phyloP scores from a whole-genome alignment of 2,888 invertebrate species.

The Lasioglossum marginatum region DNA sequence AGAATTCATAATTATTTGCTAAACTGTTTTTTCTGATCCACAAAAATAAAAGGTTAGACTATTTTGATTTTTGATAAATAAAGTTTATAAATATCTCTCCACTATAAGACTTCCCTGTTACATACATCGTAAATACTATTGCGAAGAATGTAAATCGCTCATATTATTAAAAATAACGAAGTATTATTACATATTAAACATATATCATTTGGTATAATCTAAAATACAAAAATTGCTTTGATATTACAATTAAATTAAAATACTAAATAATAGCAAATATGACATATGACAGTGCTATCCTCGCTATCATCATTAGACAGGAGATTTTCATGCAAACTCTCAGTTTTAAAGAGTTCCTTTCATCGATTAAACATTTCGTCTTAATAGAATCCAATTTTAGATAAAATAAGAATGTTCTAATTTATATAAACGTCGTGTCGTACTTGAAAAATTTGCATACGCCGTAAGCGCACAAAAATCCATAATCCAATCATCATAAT shows the following conservation, averaged over 20 bases:
- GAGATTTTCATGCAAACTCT: neutral
- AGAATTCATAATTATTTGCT: neutral
- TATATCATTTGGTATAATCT: slow-evolving; percentile 1
- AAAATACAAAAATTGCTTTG: neutral
- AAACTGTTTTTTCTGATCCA: neutral
- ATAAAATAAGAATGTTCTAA: neutral
- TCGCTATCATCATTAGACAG: neutral
- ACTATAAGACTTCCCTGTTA: neutral
- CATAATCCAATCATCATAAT: neutral
- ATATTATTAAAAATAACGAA: slow-evolving; percentile 1
- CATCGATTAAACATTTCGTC: neutral
- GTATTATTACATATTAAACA: neutral
- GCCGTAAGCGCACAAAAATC: neutral
- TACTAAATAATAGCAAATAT: slow-evolving; percentile 1
- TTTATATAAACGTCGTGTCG: neutral
- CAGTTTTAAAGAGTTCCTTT: neutral
- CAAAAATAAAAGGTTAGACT: neutral
- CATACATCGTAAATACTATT: neutral
- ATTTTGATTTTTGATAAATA: slow-evolving; percentile 1
- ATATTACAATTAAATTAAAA: neutral
- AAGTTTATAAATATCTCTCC: slow-evolving; percentile 3
- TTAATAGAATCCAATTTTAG: neutral
- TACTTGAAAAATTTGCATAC: neutral
- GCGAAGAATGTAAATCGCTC: neutral
- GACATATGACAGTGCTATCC: neutral